Evolutionary conservation across 2,797 vertebrate species (phyloP), one percentile per base, ranked within the genome.

Genomic region (Pantherophis vulpinus): DNA sequence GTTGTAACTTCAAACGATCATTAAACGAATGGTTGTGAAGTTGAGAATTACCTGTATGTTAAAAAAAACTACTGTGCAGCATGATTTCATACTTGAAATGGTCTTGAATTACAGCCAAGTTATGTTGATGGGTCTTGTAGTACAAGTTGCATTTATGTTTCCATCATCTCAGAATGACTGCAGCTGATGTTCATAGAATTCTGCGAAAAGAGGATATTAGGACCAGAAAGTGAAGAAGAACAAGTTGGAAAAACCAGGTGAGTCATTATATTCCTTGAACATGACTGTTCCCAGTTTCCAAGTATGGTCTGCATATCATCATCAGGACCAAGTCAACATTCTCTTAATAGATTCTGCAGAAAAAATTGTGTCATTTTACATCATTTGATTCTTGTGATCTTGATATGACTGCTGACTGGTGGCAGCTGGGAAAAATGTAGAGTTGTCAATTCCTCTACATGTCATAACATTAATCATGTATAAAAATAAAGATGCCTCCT

Each of bases 21-120:
- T 16, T 74, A 66, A 66, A 14, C 2, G 4, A 74, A 74, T 74
- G 32, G n/a, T 37, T 74, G 6, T 74, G 60, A 74, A 37, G n/a
- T 74, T 74, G 10, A 32, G 14, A 70, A 32, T 14, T 32, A 70
- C n/a, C n/a, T 70, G 14, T 70, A 74, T 74, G 66, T 74, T 74
- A 20, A 74, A 74, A 70, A 95, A 94, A 90, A 37, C 47, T 89
- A 79, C n/a, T 4, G 18, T 4, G 27, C 92, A 79, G 54, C 94
- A 96, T 96, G 96, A 95, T 97, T 97, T 93, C 90, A 93, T 95
- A 87, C 10, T 88, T 70, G 56, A 66, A 0, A 1, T 66, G 93
- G 42, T 94, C 87, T 89, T 96, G 92, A 95, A 90, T 96, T 32
- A 93, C 14, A 0, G 0, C 92, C 93, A 95, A 0, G 0, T 90